Evolutionary conservation across 2,797 vertebrate species (phyloP).

Genomic region (Zenarchopterus dispar): DNA sequence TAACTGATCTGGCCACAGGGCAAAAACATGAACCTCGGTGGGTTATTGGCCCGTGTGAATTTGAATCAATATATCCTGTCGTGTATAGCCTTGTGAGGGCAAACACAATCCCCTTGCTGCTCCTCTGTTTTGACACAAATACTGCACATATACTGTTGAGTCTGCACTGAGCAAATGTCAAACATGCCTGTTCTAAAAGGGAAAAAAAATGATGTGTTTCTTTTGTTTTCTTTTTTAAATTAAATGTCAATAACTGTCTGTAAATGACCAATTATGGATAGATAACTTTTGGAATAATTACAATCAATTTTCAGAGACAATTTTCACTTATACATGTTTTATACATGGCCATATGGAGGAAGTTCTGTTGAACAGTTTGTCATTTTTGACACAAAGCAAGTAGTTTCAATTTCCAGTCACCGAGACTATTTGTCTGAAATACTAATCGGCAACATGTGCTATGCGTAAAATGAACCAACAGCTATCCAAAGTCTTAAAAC

Average conservation of each 20-base stretch:
- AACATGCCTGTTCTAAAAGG: neutral
- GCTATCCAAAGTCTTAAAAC: neutral
- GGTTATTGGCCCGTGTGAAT: constrained; percentile 31
- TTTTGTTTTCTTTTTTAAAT: too few species aligned
- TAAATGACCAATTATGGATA: too few species aligned
- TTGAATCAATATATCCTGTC: constrained; percentile 36
- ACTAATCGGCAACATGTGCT: neutral
- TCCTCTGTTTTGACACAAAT: constrained; percentile 33
- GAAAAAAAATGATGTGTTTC: too few species aligned
- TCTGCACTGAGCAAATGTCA: constrained; percentile 14
- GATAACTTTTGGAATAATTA: too few species aligned
- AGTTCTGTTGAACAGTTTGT: too few species aligned
- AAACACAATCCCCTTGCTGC: constrained; percentile 5
- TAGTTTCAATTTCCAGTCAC: neutral
- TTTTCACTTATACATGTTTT: too few species aligned
- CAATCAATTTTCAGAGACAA: too few species aligned
- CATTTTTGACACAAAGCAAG: neutral
- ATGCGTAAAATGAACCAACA: constrained; percentile 5
- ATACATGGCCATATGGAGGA: too few species aligned
- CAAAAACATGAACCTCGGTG: neutral
- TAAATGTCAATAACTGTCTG: neutral
- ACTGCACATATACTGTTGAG: constrained; percentile 22
- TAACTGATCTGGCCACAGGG: constrained; percentile 27
- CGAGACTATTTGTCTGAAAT: neutral
- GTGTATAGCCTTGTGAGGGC: neutral